Percentiles rank a stretch among this genome's conserved stretches.
Evolutionary conservation across 2,888 invertebrate genomes (phyloP).

Genomic region (Mesoligia furuncula): DNA sequence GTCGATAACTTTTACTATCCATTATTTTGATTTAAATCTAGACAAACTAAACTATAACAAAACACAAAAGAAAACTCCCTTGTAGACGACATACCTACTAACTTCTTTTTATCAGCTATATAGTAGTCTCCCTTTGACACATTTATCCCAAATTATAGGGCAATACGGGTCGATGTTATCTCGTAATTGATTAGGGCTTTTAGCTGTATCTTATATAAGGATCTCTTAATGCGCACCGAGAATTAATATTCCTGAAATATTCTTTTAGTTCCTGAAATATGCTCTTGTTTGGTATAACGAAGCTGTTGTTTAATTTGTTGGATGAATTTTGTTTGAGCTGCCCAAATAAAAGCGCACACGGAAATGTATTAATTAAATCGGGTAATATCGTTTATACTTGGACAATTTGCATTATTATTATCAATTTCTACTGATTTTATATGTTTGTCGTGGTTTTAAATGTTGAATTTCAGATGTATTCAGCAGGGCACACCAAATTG

Average conservation of each 20-base stretch:
- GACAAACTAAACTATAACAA: background rate
- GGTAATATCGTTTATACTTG: background rate
- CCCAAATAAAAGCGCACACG: background rate
- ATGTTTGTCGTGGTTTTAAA: background rate
- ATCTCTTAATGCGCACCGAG: conserved; percentile 70
- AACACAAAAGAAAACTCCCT: conserved; percentile 31
- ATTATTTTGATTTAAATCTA: background rate
- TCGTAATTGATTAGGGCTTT: conserved; percentile 82
- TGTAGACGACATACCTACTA: conserved; percentile 11
- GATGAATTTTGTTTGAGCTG: background rate
- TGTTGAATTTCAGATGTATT: background rate
- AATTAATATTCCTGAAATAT: conserved; percentile 53
- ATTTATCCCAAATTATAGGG: conserved; percentile 68
- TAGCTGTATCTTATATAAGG: conserved; percentile 75
- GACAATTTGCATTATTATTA: background rate
- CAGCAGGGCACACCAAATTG: background rate
- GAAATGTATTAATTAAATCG: background rate
- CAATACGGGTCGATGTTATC: conserved; percentile 75
- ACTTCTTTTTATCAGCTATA: conserved; percentile 64
- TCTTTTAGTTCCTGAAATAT: conserved; percentile 28
- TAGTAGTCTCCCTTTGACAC: conserved; percentile 65
- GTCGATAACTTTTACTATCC: background rate
- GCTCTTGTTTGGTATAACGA: conserved; percentile 25
- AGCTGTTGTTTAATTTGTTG: background rate
- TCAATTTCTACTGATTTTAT: background rate